Evolutionary conservation across 2,888 invertebrate species (phyloP).

Genomic region (Lepidonotus clava): DNA sequence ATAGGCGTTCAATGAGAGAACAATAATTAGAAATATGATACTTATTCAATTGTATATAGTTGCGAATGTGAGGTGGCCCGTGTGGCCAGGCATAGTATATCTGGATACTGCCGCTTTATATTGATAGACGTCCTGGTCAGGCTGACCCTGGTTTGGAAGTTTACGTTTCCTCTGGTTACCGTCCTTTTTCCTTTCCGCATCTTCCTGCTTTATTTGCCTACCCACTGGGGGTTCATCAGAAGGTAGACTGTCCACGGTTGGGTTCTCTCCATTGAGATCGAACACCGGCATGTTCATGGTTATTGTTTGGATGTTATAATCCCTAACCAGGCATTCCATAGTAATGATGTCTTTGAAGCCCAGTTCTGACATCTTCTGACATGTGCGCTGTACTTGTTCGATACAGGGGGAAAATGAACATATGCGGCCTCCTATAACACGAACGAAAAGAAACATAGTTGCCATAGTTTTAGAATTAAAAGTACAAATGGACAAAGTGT

Average conservation of each 20-base stretch:
- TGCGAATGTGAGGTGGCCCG: constrained; percentile 97
- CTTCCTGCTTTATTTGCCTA: not conserved
- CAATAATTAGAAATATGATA: too few relatives aligned
- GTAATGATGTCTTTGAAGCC: constrained; percentile 93
- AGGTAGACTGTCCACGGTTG: not conserved
- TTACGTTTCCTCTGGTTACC: constrained; percentile 11
- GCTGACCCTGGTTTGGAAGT: constrained; percentile 5
- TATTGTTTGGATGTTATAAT: constrained; percentile 74
- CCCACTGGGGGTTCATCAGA: constrained; percentile 24
- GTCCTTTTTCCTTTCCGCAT: not conserved
- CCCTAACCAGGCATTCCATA: constrained; percentile 86
- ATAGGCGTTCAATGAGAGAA: too few relatives aligned
- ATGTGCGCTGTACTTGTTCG: constrained; percentile 97
- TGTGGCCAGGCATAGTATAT: constrained; percentile 91
- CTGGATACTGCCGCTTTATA: constrained; percentile 86
- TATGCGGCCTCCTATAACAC: constrained; percentile 89
- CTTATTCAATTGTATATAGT: constrained; percentile 86
- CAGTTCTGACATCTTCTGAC: constrained; percentile 85
- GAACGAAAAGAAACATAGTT: not conserved
- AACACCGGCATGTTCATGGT: constrained; percentile 66
- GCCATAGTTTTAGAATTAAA: too few relatives aligned
- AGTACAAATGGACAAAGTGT: too few relatives aligned
- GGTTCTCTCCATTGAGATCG: not conserved
- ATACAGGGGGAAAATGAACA: constrained; percentile 99
- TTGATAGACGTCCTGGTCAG: not conserved